These are phyloP conservation scores for Pholis gunnellus DNA, from an alignment of 2,113 vertebrate genomes.

Conservation along the genomic window DNA sequence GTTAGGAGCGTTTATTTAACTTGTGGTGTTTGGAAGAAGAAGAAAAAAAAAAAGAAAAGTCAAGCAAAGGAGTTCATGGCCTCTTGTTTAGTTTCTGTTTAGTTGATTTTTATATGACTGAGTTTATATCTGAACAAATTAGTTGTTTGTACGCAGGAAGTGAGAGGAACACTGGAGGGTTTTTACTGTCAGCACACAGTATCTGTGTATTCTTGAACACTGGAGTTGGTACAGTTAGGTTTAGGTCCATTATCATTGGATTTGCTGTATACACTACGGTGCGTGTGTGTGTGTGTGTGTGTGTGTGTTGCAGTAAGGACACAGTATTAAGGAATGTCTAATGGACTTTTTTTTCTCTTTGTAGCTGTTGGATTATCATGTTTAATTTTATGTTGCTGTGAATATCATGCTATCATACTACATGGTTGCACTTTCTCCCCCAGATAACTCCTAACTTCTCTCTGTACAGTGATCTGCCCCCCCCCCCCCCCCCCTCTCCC, in stretches of 20 bases:
- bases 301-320: slow-evolving; percentile 34
- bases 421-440: slow-evolving; percentile 25
- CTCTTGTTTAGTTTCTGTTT: slow-evolving; percentile 26
- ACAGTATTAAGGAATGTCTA: slow-evolving; percentile 47
- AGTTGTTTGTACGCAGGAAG: slow-evolving; percentile 43
- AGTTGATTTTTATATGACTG: slow-evolving; percentile 34
- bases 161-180: slow-evolving; percentile 37
- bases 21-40: slow-evolving; percentile 44
- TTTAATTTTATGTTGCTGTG: slow-evolving; percentile 35
- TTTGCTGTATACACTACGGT: slow-evolving; percentile 32
- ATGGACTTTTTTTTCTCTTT: not conserved
- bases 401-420: slow-evolving; percentile 31
- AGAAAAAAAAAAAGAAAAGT: slow-evolving; percentile 18
- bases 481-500: not conserved
- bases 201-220: slow-evolving; percentile 67
- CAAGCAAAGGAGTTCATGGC: slow-evolving; percentile 26
- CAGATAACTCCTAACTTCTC: slow-evolving; percentile 30
- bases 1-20: slow-evolving; percentile 52
- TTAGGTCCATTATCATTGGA: slow-evolving; percentile 36
- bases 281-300: not conserved
- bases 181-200: slow-evolving; percentile 60
- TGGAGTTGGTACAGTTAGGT: slow-evolving; percentile 37
- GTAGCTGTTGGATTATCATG: slow-evolving; percentile 23
- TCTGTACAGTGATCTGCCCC: slow-evolving; percentile 41
- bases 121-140: slow-evolving; percentile 32